These are phyloP conservation scores for Lysandra coridon DNA, from an alignment of 2,888 invertebrate species.

Conservation along the genomic window DNA sequence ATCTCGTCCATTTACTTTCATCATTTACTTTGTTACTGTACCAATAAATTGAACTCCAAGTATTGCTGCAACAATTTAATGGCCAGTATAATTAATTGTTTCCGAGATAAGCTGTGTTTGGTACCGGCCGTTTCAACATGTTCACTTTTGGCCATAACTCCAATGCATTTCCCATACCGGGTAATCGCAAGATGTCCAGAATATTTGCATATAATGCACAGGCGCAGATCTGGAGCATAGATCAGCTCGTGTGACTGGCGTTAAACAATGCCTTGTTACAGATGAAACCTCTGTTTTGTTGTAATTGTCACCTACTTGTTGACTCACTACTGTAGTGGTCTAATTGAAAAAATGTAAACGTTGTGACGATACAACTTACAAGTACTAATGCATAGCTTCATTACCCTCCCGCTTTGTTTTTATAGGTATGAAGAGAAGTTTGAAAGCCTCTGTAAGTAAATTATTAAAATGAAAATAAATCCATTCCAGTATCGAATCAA, in stretches of 20 bases:
- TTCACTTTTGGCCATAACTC: slow-evolving; percentile 34
- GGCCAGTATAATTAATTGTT: slow-evolving; percentile 9
- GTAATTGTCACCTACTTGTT: neutral
- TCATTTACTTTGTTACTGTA: neutral
- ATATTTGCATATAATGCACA: slow-evolving; percentile 73
- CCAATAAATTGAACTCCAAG: neutral
- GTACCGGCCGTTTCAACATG: slow-evolving; percentile 29
- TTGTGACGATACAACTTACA: no score
- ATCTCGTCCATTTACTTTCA: neutral
- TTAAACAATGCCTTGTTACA: slow-evolving; percentile 33
- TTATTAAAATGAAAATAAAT: neutral
- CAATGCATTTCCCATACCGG: slow-evolving; percentile 44
- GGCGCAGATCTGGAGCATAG: slow-evolving; percentile 71
- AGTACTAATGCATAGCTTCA: no score
- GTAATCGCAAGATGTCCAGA: slow-evolving; percentile 53
- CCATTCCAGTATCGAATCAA: neutral
- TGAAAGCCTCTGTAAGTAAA: no score
- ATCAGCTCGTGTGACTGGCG: slow-evolving; percentile 58
- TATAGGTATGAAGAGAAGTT: no score
- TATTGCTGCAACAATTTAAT: slow-evolving; percentile 2
- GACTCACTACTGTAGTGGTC: neutral
- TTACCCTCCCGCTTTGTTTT: no score
- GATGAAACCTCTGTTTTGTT: slow-evolving; percentile 14
- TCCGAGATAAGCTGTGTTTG: slow-evolving; percentile 28
- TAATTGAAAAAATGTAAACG: no score